Evolutionary conservation across 2,113 vertebrate species (phyloP), one percentile per base, ranked within the genome.

Genomic region (Coreoperca whiteheadi): DNA sequence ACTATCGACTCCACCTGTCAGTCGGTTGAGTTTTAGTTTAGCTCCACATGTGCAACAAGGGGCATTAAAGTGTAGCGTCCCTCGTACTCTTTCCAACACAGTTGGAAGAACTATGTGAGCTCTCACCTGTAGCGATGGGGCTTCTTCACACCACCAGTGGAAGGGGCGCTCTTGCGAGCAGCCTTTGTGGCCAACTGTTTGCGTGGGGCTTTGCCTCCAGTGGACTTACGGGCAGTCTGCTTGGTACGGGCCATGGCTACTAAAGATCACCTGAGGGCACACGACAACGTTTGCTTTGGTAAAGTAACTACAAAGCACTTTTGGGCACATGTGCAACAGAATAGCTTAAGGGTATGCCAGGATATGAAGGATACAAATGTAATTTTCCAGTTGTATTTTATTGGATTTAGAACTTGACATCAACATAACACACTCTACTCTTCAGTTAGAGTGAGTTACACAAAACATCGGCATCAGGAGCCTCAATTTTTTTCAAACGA

Each of bases 111-210:
- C 30, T 1, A 9, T 43, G 2, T 37, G 60, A 53, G 15, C 39
- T 39, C 32, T 84, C 89, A 97, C 96, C 96, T 95, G 96, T 97
- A 97, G 37, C 96, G 96, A 90, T 97, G 96, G 63, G 96, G 96
- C 86, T 97, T 97, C 93, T 97, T 97, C 53, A 97, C 96, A 1
- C 96, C 96, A n/a, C 96, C 96, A 43, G 96, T 97, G 56, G 96
- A 96, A 2, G 96, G 97, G 8, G 96, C 96, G 34, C 96, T 97
- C 92, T 97, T 97, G 46, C 96, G 94, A 50, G 96, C 96, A 5
- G 96, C 96, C 89, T 97, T 97, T 41, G 96, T 97, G 84, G 96
- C 96, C 78, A 97, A 94, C 91, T 97, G 96, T 88, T 97, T 97
- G 87, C 96, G 95, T 5, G 96, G 97, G 1, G 97, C 97, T 65